A percentile compares a stretch with the other conserved stretches of the same genome.
Evolutionary conservation across 2,888 invertebrate species (phyloP).

Genomic region (Hyppa rectilinea): DNA sequence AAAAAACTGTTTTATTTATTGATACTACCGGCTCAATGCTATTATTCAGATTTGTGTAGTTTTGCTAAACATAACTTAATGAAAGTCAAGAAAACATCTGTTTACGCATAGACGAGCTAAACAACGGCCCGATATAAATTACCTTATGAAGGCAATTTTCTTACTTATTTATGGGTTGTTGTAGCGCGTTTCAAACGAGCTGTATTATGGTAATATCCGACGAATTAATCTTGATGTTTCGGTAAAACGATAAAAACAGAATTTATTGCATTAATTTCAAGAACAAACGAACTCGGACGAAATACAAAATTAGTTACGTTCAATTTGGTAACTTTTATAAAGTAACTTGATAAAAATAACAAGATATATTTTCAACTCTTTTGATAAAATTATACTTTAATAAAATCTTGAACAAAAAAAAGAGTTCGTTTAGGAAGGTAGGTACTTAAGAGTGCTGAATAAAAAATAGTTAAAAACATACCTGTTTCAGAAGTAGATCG

Average conservation of each 20-base stretch:
- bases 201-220: slow-evolving; percentile 68
- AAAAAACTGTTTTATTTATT: neutral
- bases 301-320: slow-evolving; percentile 54
- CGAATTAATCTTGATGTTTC: slow-evolving; percentile 67
- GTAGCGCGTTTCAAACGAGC: slow-evolving; percentile 62
- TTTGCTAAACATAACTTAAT: slow-evolving; percentile 51
- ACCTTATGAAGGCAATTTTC: slow-evolving; percentile 75
- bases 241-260: slow-evolving; percentile 67
- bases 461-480: slow-evolving; percentile 79
- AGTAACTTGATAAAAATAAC: slow-evolving; percentile 55
- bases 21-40: neutral
- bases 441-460: neutral
- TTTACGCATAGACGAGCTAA: slow-evolving; percentile 51
- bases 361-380: slow-evolving; percentile 35
- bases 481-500: slow-evolving; percentile 97
- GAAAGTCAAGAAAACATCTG: slow-evolving; percentile 59
- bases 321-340: slow-evolving; percentile 42
- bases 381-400: slow-evolving; percentile 28
- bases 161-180: slow-evolving; percentile 73
- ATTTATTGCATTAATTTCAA: slow-evolving; percentile 67
- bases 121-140: slow-evolving; percentile 71
- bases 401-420: slow-evolving; percentile 21
- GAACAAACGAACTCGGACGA: slow-evolving; percentile 58
- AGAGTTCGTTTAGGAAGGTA: slow-evolving; percentile 2
- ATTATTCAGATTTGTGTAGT: slow-evolving; percentile 3